phyloP scores from a whole-genome alignment of 2,113 vertebrate genomes.

The Microcebus ravelobensis region DNA sequence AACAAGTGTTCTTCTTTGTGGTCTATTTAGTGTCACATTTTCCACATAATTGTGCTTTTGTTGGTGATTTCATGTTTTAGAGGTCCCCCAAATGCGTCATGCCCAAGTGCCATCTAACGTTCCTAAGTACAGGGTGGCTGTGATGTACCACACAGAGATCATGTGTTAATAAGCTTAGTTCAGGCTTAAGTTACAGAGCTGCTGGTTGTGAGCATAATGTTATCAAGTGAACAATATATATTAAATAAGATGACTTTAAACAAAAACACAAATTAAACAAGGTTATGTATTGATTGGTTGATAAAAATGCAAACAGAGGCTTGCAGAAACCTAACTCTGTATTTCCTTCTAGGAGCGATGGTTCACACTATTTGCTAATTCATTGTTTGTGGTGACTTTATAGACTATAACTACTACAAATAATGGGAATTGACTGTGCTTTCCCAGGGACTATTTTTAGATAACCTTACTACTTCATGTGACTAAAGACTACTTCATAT shows the following conservation, averaged over 20 bases:
- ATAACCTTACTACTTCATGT: neutral
- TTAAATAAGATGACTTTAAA: neutral
- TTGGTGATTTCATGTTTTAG: neutral
- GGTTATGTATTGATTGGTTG: neutral
- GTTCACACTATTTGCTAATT: neutral
- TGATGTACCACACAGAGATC: neutral
- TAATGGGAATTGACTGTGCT: neutral
- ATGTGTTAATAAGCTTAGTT: neutral
- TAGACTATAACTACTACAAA: neutral
- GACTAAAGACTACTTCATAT: constrained; percentile 2
- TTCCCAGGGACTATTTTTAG: neutral
- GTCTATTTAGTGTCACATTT: neutral
- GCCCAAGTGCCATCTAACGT: neutral
- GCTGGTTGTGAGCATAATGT: neutral
- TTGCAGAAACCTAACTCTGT: neutral
- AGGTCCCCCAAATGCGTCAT: neutral
- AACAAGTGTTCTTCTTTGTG: neutral
- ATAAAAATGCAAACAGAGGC: neutral
- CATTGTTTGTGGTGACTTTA: neutral
- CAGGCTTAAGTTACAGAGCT: neutral
- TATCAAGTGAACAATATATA: neutral
- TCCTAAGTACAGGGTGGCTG: neutral
- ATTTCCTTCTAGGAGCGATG: neutral
- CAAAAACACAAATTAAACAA: neutral
- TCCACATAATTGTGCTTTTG: neutral